phyloP scores from a whole-genome alignment of 2,797 vertebrate species.

The Chelidonichthys spinosus region DNA sequence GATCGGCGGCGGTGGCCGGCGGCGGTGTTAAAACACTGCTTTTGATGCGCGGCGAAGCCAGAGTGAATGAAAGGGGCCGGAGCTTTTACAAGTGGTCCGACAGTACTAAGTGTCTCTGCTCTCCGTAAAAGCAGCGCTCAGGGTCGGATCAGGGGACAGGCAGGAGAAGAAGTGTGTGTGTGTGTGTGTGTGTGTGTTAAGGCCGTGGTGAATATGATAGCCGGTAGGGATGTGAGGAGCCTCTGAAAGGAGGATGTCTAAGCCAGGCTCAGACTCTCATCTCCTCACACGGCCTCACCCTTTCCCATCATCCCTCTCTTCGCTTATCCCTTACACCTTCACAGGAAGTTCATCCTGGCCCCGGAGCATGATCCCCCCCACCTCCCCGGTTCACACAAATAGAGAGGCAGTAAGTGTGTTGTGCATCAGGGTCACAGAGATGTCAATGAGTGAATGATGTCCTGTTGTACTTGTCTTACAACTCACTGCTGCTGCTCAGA shows the following conservation, averaged over 20 bases:
- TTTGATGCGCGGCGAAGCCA: constrained; percentile 50
- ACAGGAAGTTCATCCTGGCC: constrained; percentile 80
- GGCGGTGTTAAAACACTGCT: constrained; percentile 56
- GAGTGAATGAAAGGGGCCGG: constrained; percentile 55
- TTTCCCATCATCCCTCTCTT: constrained; percentile 71
- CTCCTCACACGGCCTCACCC: constrained; percentile 69
- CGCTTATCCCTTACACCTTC: constrained; percentile 82
- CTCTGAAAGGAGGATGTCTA: constrained; percentile 75
- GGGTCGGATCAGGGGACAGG: constrained; percentile 38
- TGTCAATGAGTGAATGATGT: constrained; percentile 52
- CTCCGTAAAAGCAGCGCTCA: constrained; percentile 64
- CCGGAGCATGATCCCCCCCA: constrained; percentile 55
- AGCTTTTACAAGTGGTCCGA: constrained; percentile 68
- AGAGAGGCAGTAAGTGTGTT: constrained; percentile 52
- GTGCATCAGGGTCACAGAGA: constrained; percentile 62
- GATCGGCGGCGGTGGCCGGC: constrained; percentile 41
- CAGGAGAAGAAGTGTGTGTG: constrained; percentile 32
- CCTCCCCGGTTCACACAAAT: constrained; percentile 52
- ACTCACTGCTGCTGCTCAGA: not conserved
- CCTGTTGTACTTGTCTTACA: not conserved
- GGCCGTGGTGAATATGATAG: constrained; percentile 68
- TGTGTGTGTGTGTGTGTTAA: constrained; percentile 34
- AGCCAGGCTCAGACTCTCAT: constrained; percentile 83
- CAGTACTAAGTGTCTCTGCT: constrained; percentile 68
- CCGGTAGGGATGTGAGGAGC: constrained; percentile 74